Conservation (phyloP, 2,113 vertebrate genomes). For the Leucopsar rothschildi region DNA sequence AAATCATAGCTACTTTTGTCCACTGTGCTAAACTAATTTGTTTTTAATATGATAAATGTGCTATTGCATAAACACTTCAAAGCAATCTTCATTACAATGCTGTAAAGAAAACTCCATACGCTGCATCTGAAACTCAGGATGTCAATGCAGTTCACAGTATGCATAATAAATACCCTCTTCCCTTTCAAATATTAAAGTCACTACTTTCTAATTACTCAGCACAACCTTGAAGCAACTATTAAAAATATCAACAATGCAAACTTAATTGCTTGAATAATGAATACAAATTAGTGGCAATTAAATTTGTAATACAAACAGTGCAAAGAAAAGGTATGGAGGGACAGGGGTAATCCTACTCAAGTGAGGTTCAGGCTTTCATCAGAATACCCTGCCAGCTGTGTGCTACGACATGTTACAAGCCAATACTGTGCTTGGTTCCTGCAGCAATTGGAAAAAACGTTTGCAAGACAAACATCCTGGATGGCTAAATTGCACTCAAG, state of each 20-base stretch:
- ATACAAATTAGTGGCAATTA: slow-evolving; percentile 58
- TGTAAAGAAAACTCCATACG: slow-evolving; percentile 55
- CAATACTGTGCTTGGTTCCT: too few species aligned
- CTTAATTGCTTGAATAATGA: slow-evolving; percentile 44
- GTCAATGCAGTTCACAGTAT: slow-evolving; percentile 78
- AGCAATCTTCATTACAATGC: slow-evolving; percentile 62
- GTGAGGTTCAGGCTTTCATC: too few species aligned
- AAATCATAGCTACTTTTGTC: slow-evolving; percentile 65
- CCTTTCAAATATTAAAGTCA: slow-evolving; percentile 61
- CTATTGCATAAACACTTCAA: slow-evolving; percentile 70
- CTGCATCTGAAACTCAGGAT: slow-evolving; percentile 57
- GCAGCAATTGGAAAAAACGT: too few species aligned
- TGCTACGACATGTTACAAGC: too few species aligned
- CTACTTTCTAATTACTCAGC: slow-evolving; percentile 62
- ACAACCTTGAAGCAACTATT: slow-evolving; percentile 70
- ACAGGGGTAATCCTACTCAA: slow-evolving; percentile 26
- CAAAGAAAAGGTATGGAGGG: slow-evolving; percentile 30
- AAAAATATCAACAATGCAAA: slow-evolving; percentile 43
- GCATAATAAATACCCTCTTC: slow-evolving; percentile 72
- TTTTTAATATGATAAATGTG: slow-evolving; percentile 46
- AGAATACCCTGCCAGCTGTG: too few species aligned
- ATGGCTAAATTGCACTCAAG: slow-evolving; percentile 46
- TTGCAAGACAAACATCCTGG: too few species aligned
- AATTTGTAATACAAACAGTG: slow-evolving; percentile 53
- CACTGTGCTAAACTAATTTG: slow-evolving; percentile 68